Conservation (phyloP, 2,797 vertebrate species). For the Kryptolebias ocellatus region DNA sequence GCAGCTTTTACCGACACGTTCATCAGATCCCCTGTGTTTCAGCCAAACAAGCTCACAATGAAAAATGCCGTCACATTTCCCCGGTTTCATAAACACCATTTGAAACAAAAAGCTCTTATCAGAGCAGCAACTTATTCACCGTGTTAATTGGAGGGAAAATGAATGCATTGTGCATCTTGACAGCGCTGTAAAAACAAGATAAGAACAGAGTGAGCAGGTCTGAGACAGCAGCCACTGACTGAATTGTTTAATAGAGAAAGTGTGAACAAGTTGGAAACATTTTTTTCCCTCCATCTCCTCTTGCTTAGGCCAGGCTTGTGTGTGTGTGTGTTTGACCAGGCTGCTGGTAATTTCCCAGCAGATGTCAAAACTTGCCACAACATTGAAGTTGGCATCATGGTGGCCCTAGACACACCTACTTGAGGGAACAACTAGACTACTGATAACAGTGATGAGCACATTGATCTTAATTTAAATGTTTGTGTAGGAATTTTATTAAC, state of each 20-base stretch:
- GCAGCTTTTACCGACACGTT: constrained; percentile 61
- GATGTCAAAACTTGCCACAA: too few species aligned
- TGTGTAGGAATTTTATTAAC: too few species aligned
- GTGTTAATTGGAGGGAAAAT: constrained; percentile 83
- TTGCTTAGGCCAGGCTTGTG: constrained; percentile 1
- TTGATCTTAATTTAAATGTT: too few species aligned
- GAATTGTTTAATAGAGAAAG: constrained; percentile 71
- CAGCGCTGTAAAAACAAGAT: constrained; percentile 86
- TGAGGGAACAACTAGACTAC: background rate
- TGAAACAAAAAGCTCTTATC: constrained; percentile 84
- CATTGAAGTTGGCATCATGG: too few species aligned
- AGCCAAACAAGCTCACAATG: constrained; percentile 79
- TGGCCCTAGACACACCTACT: background rate
- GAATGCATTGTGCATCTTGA: constrained; percentile 79
- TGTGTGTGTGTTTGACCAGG: too few species aligned
- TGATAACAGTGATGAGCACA: too few species aligned
- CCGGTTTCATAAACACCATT: constrained; percentile 75
- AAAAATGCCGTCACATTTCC: constrained; percentile 82
- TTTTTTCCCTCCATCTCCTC: constrained; percentile 16
- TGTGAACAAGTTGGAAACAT: constrained; percentile 70
- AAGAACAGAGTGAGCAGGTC: constrained; percentile 71
- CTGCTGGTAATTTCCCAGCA: too few species aligned
- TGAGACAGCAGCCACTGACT: constrained; percentile 60
- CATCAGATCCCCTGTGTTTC: constrained; percentile 64
- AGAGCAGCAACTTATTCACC: constrained; percentile 79